Evolutionary conservation across 2,888 invertebrate genomes (phyloP).

Genomic region (Spatulosminthurus flaviceps): DNA sequence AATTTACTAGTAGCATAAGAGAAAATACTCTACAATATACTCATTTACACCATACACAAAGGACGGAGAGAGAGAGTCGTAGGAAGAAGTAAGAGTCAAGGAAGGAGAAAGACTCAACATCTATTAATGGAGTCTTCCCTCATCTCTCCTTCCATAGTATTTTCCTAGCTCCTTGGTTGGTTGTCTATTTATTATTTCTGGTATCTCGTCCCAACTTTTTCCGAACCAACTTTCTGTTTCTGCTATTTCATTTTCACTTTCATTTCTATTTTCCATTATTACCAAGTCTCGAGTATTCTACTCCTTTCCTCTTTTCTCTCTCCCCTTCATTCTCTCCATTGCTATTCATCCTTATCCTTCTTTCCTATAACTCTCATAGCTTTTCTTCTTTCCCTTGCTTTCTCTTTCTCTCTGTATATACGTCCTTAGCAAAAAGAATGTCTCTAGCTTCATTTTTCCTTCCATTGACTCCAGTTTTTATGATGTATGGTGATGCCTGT

Average conservation of each 20-base stretch:
- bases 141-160: constrained; percentile 6
- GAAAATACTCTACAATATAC: no score
- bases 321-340: neutral
- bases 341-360: constrained; percentile 15
- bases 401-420: neutral
- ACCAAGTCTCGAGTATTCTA: neutral
- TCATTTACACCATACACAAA: no score
- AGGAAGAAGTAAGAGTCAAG: neutral
- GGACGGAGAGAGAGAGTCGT: neutral
- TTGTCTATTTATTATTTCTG: constrained; percentile 29
- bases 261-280: constrained; percentile 30
- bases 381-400: neutral
- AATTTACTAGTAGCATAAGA: no score
- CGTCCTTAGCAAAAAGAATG: neutral
- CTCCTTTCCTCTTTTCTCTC: neutral
- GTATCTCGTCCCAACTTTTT: constrained; percentile 7
- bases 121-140: neutral
- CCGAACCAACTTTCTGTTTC: constrained; percentile 15
- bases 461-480: constrained; percentile 23
- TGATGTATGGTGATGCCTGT: constrained; percentile 3
- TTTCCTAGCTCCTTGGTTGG: neutral
- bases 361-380: neutral
- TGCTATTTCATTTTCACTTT: constrained; percentile 30
- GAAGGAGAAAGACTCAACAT: neutral
- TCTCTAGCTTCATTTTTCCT: constrained; percentile 15